Evolutionary conservation across 2,113 vertebrate species (phyloP).

Genomic region (Lophotis ruficrista): DNA sequence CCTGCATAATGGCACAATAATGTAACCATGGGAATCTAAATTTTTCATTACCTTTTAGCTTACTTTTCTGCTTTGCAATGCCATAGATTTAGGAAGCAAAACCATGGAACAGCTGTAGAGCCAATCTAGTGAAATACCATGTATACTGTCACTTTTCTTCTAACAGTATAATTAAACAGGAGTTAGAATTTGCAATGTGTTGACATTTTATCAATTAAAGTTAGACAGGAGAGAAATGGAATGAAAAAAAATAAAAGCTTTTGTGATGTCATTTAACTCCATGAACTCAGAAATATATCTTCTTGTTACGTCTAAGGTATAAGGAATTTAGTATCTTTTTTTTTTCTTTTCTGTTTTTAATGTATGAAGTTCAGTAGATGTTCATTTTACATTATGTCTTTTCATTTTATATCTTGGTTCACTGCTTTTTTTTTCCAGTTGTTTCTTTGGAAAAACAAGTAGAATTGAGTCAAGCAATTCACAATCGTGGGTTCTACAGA

Average conservation of each 20-base stretch:
- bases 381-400: not conserved
- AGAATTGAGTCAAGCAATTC: not conserved
- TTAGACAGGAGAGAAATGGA: not conserved
- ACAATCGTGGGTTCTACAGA: not conserved
- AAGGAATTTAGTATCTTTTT: not conserved
- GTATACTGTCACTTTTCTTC: not conserved
- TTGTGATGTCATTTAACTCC: not conserved
- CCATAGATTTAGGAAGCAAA: not conserved
- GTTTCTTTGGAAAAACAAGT: not conserved
- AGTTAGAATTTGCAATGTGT: not conserved
- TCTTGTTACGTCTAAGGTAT: not conserved
- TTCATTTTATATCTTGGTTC: not conserved
- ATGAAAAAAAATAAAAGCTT: not conserved
- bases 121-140: not conserved
- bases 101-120: not conserved
- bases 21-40: not conserved
- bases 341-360: not conserved
- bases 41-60: not conserved
- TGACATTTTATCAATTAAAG: slow-evolving; percentile 5
- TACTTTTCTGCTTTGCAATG: not conserved
- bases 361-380: not conserved
- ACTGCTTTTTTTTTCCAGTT: not conserved
- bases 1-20: not conserved
- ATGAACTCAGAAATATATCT: not conserved
- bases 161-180: not conserved